phyloP scores from a whole-genome alignment of 2,113 vertebrate species.

The Lota lota region DNA sequence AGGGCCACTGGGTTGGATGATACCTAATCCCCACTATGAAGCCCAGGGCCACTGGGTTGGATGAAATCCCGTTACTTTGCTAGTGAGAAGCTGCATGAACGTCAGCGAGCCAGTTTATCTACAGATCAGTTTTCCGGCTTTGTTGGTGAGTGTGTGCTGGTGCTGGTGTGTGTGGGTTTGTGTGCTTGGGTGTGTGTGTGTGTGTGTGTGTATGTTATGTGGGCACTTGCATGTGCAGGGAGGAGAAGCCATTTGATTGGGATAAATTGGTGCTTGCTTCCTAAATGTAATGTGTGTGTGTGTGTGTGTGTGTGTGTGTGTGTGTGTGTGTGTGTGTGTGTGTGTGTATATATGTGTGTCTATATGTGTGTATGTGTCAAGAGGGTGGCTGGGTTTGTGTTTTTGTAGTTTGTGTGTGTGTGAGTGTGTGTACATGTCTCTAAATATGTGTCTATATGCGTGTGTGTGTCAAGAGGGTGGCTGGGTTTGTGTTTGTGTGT shows the following conservation, averaged over 20 bases:
- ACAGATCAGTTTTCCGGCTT: slow-evolving; percentile 53
- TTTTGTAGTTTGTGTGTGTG: neutral
- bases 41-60: no score
- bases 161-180: slow-evolving; percentile 48
- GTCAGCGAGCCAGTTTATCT: slow-evolving; percentile 59
- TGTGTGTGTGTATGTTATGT: no score
- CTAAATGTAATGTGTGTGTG: no score
- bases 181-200: no score
- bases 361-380: no score
- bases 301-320: slow-evolving; percentile 2
- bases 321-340: slow-evolving; percentile 3
- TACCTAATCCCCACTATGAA: no score
- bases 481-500: neutral
- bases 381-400: no score
- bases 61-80: no score
- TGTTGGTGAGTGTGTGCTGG: slow-evolving; percentile 25
- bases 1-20: no score
- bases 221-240: slow-evolving; percentile 32
- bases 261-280: slow-evolving; percentile 40
- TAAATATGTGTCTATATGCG: neutral
- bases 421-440: neutral
- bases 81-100: slow-evolving; percentile 45
- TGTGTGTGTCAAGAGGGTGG: neutral
- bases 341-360: neutral
- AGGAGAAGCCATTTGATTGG: no score